Evolutionary conservation across 37 sponge, comb jelly and placozoan species (phyloP).

Genomic region (Lycopodina hypogea): DNA sequence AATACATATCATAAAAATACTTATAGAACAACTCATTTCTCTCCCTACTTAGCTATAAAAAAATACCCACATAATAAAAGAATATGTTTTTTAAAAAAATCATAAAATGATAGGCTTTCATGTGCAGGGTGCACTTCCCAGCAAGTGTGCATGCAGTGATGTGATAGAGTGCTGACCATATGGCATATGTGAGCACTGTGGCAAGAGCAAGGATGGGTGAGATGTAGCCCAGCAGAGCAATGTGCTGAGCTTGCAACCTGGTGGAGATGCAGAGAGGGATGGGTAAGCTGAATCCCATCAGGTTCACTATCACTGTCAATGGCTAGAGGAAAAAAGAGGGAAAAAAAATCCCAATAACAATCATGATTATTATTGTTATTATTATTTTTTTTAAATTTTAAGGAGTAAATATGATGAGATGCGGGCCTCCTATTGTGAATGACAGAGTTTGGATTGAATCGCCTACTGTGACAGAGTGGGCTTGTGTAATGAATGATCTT

Average conservation of each 20-base stretch:
- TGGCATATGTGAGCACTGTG: conserved; percentile 25
- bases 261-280: conserved; percentile 54
- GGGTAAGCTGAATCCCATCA: conserved; percentile 71
- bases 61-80: too few species aligned
- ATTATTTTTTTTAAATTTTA: neutral
- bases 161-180: conserved; percentile 42
- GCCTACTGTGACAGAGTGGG: neutral
- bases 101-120: too few species aligned
- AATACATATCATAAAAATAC: too few species aligned
- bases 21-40: neutral
- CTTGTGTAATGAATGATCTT: neutral
- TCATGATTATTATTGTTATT: too few species aligned
- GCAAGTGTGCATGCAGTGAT: too few species aligned
- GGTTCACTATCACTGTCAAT: conserved; percentile 28
- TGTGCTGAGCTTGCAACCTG: conserved; percentile 36
- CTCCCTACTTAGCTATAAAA: too few species aligned
- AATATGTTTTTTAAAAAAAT: too few species aligned
- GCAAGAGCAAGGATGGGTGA: conserved; percentile 45
- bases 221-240: conserved; percentile 71
- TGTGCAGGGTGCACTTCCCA: too few species aligned
- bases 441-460: neutral
- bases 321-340: neutral
- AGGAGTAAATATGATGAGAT: neutral
- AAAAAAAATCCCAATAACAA: too few species aligned
- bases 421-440: too few species aligned